phyloP scores from a whole-genome alignment of 2,888 invertebrate species.

The Steinernema hermaphroditum region DNA sequence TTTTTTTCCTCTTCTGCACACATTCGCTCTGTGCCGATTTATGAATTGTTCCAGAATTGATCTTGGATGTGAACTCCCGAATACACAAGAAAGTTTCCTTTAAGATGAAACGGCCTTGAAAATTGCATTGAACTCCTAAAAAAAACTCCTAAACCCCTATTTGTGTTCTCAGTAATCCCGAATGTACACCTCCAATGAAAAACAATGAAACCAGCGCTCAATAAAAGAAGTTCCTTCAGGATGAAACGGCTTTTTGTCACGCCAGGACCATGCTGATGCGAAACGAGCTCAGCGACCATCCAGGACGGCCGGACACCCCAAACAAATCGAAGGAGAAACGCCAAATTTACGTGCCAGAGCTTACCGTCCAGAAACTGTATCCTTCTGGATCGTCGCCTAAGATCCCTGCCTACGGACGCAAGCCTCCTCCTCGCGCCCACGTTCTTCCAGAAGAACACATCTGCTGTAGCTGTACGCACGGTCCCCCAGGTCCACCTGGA shows the following conservation, averaged over 20 bases:
- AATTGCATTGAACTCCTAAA: too few relatives aligned
- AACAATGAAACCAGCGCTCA: too few relatives aligned
- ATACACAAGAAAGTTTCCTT: too few relatives aligned
- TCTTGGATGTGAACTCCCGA: too few relatives aligned
- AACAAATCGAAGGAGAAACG: too few relatives aligned
- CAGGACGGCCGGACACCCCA: background rate
- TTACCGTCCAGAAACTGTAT: background rate
- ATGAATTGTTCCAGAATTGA: too few relatives aligned
- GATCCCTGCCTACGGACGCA: background rate
- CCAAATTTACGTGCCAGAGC: background rate
- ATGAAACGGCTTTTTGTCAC: background rate
- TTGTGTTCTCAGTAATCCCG: too few relatives aligned
- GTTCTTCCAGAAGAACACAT: conserved; percentile 37
- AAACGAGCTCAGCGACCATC: background rate
- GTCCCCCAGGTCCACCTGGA: conserved; percentile 47
- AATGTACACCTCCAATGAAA: too few relatives aligned
- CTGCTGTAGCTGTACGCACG: conserved; percentile 41
- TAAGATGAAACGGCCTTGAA: too few relatives aligned
- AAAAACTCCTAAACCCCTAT: too few relatives aligned
- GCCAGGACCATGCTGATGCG: background rate
- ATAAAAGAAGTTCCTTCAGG: background rate
- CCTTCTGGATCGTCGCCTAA: background rate
- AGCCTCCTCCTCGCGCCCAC: background rate
- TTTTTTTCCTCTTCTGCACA: too few relatives aligned
- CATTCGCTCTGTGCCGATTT: too few relatives aligned